These are phyloP conservation scores for Todiramphus saurophagus DNA, from an alignment of 2,113 vertebrate species.

Conservation along the genomic window DNA sequence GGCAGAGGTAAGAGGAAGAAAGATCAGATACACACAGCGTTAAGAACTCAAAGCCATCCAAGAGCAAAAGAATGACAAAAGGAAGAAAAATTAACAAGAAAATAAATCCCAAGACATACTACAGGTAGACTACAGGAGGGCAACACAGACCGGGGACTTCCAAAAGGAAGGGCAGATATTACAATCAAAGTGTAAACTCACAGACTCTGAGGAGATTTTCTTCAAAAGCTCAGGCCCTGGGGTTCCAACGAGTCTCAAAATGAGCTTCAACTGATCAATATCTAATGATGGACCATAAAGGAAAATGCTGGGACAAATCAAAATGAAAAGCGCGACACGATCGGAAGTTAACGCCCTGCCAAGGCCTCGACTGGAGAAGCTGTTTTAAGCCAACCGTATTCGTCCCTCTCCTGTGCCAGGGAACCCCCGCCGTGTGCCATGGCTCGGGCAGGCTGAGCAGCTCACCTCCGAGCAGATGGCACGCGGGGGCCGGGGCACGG, in stretches of 20 bases:
- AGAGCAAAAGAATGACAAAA: constrained; percentile 25
- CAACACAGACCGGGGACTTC: constrained; percentile 53
- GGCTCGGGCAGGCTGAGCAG: not conserved
- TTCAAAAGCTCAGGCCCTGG: constrained; percentile 95
- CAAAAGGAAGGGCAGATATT: constrained; percentile 67
- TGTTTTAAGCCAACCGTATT: not conserved
- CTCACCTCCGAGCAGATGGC: not conserved
- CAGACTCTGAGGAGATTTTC: constrained; percentile 98
- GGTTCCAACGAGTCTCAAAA: constrained; percentile 95
- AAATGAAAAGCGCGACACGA: constrained; percentile 67
- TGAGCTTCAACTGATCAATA: constrained; percentile 99
- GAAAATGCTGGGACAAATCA: constrained; percentile 89
- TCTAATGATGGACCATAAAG: constrained; percentile 96
- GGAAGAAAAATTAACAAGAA: not conserved
- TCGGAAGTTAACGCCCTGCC: constrained; percentile 13
- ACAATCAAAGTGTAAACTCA: constrained; percentile 88
- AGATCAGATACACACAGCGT: not conserved
- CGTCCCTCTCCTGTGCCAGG: not conserved
- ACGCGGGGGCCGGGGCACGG: not conserved
- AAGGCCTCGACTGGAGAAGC: not conserved
- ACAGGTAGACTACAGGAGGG: constrained; percentile 48
- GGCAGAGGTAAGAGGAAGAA: constrained; percentile 7
- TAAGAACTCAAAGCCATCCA: constrained; percentile 21
- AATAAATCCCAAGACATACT: constrained; percentile 14
- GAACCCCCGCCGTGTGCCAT: not conserved